Evolutionary conservation across 30 jellyfish, hydroid and myxozoan genomes (phyloP), one percentile per base, ranked within the genome.

Genomic region (Hydractinia symbiolongicarpus): DNA sequence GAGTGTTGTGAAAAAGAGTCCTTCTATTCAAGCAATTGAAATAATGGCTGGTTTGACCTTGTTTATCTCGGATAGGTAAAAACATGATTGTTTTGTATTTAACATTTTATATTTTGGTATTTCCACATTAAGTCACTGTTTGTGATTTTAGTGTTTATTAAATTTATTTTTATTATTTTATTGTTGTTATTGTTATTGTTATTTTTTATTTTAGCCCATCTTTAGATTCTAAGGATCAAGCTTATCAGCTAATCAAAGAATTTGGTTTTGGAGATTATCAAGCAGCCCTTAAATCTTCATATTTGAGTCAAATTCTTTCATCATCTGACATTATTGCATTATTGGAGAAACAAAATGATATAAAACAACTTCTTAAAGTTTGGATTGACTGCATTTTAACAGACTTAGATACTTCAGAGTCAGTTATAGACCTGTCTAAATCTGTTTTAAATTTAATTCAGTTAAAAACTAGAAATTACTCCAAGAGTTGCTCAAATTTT

Each of bases 31-130:
- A 64, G 52, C 40, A 51, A 64, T 51, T 6, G 74, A 64, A 64
- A n/a, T 64, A n/a, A n/a, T 64, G 74, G 74, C 74, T 64, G 74
- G 74, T 64, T 44, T 64, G 8, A 13, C 74, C 19, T 64, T 64
- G 17, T 51, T 64, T 7, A 51, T 51, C 40, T 64, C 40, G 74
- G 74, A 64, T 64, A 64, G 74, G 74, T 64, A 13, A 64, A 51
- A 51, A n/a, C 17, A 64, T 64, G 7, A n/a, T 13, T 7, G 74
- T 64, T 6, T 64, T 64, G 19, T n/a, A 0, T 13, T 7, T 64
- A 30, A 30, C 44, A 30, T 30, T 30, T 30, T 30, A 30, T 30
- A 30, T 30, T n/a, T 30, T 30, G 44, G 44, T 30, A 30, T 30
- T 30, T 30, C 44, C 2, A 30, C 44, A 30, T 30, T 30, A 30